Percentiles rank a stretch among this genome's conserved stretches.
phyloP scores from a whole-genome alignment of 1,140 invertebrate species.

The Idris sp. region DNA sequence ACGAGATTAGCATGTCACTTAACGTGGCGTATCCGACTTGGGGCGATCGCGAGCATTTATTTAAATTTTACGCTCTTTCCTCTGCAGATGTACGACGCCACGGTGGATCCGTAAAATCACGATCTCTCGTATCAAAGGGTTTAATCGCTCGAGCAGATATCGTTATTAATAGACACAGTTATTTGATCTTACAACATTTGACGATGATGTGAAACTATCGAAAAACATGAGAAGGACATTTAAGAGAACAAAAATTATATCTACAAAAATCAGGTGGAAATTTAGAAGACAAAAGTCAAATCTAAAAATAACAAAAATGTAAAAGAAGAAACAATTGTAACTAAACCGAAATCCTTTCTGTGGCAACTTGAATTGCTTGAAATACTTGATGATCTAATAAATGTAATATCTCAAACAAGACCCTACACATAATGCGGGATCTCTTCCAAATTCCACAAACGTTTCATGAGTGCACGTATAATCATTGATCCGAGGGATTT shows the following conservation, averaged over 20 bases:
- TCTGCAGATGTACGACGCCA: conserved; percentile 66
- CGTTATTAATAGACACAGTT: conserved; percentile 56
- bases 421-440: conserved; percentile 14
- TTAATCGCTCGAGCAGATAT: conserved; percentile 62
- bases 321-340: no score
- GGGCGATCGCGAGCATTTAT: conserved; percentile 72
- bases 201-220: no score
- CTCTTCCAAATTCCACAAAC: conserved; percentile 38
- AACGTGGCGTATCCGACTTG: conserved; percentile 69
- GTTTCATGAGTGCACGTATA: conserved; percentile 29
- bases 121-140: conserved; percentile 64
- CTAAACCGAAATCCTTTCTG: no score
- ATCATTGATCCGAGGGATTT: conserved; percentile 65
- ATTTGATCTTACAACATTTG: no score
- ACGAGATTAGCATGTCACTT: conserved; percentile 76
- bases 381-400: no score
- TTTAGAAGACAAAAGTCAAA: no score
- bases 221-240: no score
- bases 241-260: no score
- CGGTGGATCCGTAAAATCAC: conserved; percentile 72
- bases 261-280: no score
- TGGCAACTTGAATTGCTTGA: no score
- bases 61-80: conserved; percentile 75
- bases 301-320: no score
- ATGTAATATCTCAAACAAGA: neutral